These are phyloP conservation scores for Xylocampa areola DNA, from an alignment of 2,888 invertebrate genomes.

Conservation along the genomic window DNA sequence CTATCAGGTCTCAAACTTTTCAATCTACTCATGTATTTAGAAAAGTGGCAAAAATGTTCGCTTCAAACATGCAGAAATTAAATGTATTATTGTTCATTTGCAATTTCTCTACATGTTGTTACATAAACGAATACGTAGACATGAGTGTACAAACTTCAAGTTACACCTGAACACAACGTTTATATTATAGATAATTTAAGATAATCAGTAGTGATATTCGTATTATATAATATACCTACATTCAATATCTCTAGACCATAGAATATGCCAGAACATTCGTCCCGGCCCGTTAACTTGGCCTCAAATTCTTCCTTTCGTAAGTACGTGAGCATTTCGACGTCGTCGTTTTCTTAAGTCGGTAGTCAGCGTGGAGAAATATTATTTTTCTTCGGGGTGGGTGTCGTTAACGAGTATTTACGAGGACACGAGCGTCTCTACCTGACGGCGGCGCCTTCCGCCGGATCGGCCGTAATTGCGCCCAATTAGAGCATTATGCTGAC, in stretches of 20 bases:
- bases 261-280: slow-evolving; percentile 75
- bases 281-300: slow-evolving; percentile 77
- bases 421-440: slow-evolving; percentile 85
- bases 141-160: neutral
- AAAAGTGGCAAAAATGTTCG: too few relatives aligned
- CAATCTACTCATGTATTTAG: too few relatives aligned
- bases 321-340: slow-evolving; percentile 82
- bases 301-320: slow-evolving; percentile 77
- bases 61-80: too few relatives aligned
- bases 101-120: too few relatives aligned
- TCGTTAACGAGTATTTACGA: slow-evolving; percentile 89
- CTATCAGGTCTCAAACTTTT: too few relatives aligned
- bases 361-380: slow-evolving; percentile 85
- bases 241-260: slow-evolving; percentile 71
- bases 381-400: slow-evolving; percentile 83
- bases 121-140: too few relatives aligned
- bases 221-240: slow-evolving; percentile 69
- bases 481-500: slow-evolving; percentile 90
- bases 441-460: slow-evolving; percentile 83
- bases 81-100: too few relatives aligned
- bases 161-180: slow-evolving; percentile 6
- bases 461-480: slow-evolving; percentile 87
- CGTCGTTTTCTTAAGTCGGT: slow-evolving; percentile 76
- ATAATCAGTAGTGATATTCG: slow-evolving; percentile 52
- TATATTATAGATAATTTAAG: slow-evolving; percentile 15